phyloP scores from a whole-genome alignment of 1,140 invertebrate species.

The Drosophila ogumai region DNA sequence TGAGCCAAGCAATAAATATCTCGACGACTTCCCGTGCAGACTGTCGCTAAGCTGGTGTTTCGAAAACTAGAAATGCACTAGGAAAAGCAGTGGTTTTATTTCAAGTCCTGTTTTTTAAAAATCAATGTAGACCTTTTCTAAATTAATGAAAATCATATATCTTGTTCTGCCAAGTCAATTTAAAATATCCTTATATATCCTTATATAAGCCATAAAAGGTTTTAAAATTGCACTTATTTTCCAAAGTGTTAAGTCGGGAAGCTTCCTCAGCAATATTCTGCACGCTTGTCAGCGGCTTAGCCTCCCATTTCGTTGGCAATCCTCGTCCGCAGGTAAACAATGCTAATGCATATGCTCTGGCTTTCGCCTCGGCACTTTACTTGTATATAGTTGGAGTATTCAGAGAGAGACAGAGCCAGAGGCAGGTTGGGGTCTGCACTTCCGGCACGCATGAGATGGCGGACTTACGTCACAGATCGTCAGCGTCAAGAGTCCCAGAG shows the following conservation, averaged over 20 bases:
- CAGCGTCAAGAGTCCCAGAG: constrained; percentile 31
- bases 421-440: constrained; percentile 31
- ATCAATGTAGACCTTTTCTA: no score
- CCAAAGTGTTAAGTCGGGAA: constrained; percentile 1
- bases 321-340: constrained; percentile 65
- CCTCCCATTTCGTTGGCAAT: constrained; percentile 24
- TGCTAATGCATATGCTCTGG: constrained; percentile 67
- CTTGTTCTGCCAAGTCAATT: background rate
- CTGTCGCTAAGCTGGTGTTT: constrained; percentile 13
- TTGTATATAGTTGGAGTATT: constrained; percentile 5
- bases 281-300: constrained; percentile 60
- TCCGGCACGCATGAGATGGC: constrained; percentile 47
- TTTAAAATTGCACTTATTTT: background rate
- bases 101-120: no score
- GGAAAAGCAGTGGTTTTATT: background rate
- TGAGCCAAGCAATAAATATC: constrained; percentile 34
- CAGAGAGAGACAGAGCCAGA: background rate
- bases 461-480: constrained; percentile 62
- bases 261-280: constrained; percentile 65
- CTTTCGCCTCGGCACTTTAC: constrained; percentile 41
- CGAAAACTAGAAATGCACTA: constrained; percentile 9
- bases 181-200: background rate
- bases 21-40: background rate
- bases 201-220: background rate
- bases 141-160: background rate